Percentiles rank a stretch among this genome's conserved stretches.
These are phyloP conservation scores for Smithornis capensis DNA, from an alignment of 2,113 vertebrate genomes.

Conservation along the genomic window DNA sequence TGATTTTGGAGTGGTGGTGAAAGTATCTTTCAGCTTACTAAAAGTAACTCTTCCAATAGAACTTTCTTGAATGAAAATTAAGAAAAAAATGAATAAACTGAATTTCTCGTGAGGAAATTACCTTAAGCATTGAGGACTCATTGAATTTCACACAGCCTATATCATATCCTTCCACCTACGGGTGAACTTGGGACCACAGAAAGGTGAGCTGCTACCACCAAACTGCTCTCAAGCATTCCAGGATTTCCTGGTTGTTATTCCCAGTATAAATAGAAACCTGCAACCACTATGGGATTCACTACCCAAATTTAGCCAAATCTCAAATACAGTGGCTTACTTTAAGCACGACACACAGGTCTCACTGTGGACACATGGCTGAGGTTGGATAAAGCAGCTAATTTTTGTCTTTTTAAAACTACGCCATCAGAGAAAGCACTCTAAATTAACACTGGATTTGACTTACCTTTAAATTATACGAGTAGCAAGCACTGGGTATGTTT, in stretches of 20 bases:
- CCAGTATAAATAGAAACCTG: neutral
- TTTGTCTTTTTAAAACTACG: neutral
- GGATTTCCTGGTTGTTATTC: neutral
- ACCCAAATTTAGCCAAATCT: neutral
- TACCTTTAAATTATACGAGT: neutral
- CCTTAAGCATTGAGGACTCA: neutral
- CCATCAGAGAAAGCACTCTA: neutral
- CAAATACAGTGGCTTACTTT: neutral
- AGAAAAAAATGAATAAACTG: neutral
- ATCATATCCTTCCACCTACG: neutral
- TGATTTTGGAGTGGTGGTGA: neutral
- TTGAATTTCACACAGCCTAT: accelerated
- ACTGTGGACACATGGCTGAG: accelerated
- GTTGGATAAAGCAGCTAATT: neutral
- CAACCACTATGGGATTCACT: neutral
- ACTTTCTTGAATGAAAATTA: neutral
- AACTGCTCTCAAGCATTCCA: neutral
- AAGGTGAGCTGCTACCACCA: neutral
- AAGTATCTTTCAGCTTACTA: neutral
- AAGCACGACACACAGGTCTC: accelerated
- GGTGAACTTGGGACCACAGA: neutral
- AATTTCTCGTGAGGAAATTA: neutral
- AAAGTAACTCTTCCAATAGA: neutral
- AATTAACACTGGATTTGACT: neutral
- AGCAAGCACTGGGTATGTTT: neutral